These are phyloP conservation scores for Stenchaetothrips biformis DNA, from an alignment of 2,888 invertebrate species.

Conservation along the genomic window DNA sequence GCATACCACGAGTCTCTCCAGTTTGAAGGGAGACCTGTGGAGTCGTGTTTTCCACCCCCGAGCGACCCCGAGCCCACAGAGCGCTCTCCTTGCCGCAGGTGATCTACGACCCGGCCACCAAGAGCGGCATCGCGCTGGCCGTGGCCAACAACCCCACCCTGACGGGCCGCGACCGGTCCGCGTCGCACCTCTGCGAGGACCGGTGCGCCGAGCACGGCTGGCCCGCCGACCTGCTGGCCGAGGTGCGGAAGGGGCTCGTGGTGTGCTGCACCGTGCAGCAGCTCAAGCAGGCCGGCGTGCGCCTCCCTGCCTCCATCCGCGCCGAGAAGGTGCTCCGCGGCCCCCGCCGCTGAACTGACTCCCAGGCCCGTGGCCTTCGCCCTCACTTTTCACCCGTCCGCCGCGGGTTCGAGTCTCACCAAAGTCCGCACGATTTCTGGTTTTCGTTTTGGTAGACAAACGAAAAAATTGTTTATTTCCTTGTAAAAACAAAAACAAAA, in stretches of 20 bases:
- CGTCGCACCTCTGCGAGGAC: conserved; percentile 17
- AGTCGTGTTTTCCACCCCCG: no score
- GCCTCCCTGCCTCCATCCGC: not conserved
- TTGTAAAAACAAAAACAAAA: no score
- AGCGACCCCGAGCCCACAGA: no score
- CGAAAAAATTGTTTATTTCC: no score
- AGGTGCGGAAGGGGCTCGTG: not conserved
- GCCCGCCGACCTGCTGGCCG: not conserved
- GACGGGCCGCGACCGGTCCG: not conserved
- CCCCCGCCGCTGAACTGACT: no score
- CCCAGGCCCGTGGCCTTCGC: no score
- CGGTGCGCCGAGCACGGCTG: conserved; percentile 16
- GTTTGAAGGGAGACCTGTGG: no score
- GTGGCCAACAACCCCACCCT: conserved; percentile 9
- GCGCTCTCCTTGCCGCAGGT: not conserved
- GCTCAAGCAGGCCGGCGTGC: conserved; percentile 19
- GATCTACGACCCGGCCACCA: conserved; percentile 12
- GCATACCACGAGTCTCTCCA: not conserved
- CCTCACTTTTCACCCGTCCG: no score
- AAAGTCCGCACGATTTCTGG: no score
- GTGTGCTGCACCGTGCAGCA: conserved; percentile 10
- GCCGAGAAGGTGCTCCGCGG: not conserved
- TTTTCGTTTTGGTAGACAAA: no score
- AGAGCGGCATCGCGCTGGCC: conserved; percentile 19
- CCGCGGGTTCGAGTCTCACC: no score